Base-by-base conservation (phyloP, 2,888 invertebrate species). In the Himalopsyche anomala region DNA sequence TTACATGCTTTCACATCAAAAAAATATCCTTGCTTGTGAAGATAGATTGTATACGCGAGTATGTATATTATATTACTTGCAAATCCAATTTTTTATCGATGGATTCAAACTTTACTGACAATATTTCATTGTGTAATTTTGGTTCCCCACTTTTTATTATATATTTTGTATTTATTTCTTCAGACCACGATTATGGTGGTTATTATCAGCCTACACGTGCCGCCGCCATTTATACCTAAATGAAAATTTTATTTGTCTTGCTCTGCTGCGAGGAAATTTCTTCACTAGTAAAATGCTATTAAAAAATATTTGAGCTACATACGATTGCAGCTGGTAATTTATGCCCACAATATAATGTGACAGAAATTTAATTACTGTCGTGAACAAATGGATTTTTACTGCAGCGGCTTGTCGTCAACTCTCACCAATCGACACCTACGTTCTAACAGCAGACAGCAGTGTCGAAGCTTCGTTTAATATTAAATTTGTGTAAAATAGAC, bases 131-230 rank as follows among this genome's bases (percentile, higher is more conserved):
- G 15, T 51, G 12, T 51, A 12, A 51, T 51, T 45, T 51, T 51
- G 51, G 0, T 51, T 51, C 15, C 51, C 51, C 51, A 51, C 51
- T 51, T 51, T 51, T 51, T 4, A 51, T 51, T 51, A 51, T 15
- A 28, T 28, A 28, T 28, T 28, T 28, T 28, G 28, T 51, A 15
- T 51, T 15, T 15, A 12, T 51, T 51, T 51, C 51, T 51, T 51
- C 51, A 51, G 2, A 51, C 12, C 51, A 51, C 51, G 51, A 51
- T 51, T 51, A 62, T 62, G 28, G 62, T 28, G 3, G 28, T 62
- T 62, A 62, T 62, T 28, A 62, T n/a, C 62, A 9, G 62, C 62
- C 62, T 62, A 62, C 62, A 62, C 62, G 62, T 62, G 62, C 62
- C 62, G 6, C 19, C 11, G 62, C 5, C 51, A 51, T 62, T 19